These are phyloP conservation scores for Steatocranus sp. DNA, from an alignment of 2,797 vertebrate genomes.

Conservation along the genomic window DNA sequence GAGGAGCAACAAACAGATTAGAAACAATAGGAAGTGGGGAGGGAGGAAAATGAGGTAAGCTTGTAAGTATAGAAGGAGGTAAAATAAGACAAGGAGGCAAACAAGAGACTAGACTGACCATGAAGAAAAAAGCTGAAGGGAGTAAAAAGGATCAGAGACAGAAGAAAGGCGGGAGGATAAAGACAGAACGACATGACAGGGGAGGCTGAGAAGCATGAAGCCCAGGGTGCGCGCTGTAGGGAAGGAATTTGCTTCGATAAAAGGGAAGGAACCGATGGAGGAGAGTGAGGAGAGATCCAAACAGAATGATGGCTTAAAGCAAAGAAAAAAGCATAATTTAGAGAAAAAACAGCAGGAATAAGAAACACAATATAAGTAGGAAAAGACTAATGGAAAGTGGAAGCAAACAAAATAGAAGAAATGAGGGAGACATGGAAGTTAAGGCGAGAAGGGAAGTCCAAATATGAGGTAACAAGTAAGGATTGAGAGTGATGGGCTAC, in stretches of 20 bases:
- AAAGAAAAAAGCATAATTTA: not conserved
- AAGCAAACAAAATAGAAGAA: not conserved
- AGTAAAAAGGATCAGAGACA: not conserved
- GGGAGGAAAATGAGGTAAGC: not conserved
- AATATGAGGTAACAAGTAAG: not conserved
- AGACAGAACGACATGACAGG: not conserved
- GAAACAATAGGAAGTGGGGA: not conserved
- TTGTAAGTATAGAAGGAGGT: not conserved
- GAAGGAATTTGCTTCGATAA: not conserved
- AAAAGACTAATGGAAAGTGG: not conserved
- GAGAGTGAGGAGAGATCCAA: not conserved
- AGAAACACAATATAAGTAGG: not conserved
- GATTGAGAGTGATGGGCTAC: no score
- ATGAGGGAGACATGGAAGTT: not conserved
- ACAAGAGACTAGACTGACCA: not conserved
- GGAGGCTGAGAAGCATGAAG: not conserved
- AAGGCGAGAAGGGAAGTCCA: not conserved
- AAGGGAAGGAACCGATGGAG: not conserved
- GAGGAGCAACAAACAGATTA: not conserved
- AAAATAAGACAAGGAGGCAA: not conserved
- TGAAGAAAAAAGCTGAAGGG: not conserved
- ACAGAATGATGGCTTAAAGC: not conserved
- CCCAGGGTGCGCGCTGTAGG: not conserved
- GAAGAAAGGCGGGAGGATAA: not conserved
- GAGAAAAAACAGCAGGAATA: not conserved